Evolutionary conservation across 2,888 invertebrate genomes (phyloP).

Genomic region (Ligdia adustata): DNA sequence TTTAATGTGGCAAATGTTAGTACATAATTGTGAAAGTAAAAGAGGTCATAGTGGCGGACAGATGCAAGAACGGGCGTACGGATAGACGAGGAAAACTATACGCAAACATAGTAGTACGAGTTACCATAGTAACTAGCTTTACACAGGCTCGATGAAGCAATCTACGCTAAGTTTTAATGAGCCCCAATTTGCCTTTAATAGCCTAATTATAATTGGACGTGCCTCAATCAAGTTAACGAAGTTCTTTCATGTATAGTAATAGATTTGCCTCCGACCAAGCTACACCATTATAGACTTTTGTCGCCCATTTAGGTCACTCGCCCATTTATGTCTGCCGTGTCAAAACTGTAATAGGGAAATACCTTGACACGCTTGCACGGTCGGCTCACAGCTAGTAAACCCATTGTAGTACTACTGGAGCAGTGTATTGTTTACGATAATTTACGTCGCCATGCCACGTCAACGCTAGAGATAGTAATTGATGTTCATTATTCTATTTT

Average conservation of each 20-base stretch:
- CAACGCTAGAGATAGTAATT: slow-evolving; percentile 4
- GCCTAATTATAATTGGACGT: not conserved
- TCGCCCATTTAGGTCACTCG: slow-evolving; percentile 42
- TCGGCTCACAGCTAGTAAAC: slow-evolving; percentile 36
- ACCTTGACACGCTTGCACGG: slow-evolving; percentile 62
- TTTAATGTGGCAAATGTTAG: too few relatives aligned
- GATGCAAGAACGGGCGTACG: too few relatives aligned
- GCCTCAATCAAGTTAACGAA: not conserved
- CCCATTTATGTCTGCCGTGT: slow-evolving; percentile 50
- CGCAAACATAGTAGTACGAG: too few relatives aligned
- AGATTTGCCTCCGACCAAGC: not conserved
- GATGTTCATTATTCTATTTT: too few relatives aligned
- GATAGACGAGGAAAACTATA: too few relatives aligned
- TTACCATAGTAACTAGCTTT: too few relatives aligned
- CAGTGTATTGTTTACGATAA: slow-evolving; percentile 50
- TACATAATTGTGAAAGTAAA: too few relatives aligned
- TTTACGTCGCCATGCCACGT: slow-evolving; percentile 32
- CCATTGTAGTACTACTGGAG: slow-evolving; percentile 49
- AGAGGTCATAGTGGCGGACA: too few relatives aligned
- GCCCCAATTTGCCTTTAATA: not conserved
- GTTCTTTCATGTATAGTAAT: not conserved
- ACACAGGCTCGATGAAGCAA: too few relatives aligned
- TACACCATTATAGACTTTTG: slow-evolving; percentile 11
- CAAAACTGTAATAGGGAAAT: slow-evolving; percentile 65
- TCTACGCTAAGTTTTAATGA: too few relatives aligned